phyloP scores from a whole-genome alignment of 2,888 invertebrate genomes.

The Phytoseiulus persimilis region DNA sequence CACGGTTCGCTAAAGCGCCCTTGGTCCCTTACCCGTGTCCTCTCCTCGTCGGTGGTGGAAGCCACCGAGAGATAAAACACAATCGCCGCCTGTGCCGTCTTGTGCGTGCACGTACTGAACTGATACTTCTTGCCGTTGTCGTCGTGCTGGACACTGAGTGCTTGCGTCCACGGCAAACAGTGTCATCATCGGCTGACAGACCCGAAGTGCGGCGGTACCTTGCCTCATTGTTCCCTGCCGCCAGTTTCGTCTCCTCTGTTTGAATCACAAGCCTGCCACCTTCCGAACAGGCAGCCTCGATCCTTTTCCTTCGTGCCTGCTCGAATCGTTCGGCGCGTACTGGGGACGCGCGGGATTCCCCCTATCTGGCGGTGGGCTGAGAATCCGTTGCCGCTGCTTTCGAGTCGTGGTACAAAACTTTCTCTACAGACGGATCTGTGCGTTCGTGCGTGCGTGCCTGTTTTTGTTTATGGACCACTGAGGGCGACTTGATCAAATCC shows the following conservation, averaged over 20 bases:
- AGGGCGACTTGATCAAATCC: not conserved
- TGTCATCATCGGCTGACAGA: not conserved
- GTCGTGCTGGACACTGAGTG: not conserved
- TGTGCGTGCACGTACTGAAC: not conserved
- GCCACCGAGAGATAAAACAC: not conserved
- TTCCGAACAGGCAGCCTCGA: not conserved
- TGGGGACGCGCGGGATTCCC: not conserved
- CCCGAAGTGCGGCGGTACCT: not conserved
- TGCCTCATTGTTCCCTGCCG: not conserved
- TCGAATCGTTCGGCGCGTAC: not conserved
- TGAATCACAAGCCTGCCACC: not conserved
- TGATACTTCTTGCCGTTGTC: not conserved
- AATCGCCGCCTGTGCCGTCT: not conserved
- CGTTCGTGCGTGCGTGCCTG: not conserved
- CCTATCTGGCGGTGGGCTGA: not conserved
- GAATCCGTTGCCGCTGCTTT: not conserved
- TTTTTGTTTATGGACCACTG: not conserved
- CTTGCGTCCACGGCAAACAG: not conserved
- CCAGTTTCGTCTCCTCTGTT: not conserved
- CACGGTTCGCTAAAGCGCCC: not conserved
- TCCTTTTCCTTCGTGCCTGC: not conserved
- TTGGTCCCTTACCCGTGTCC: not conserved
- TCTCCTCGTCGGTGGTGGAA: not conserved
- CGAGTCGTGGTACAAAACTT: not conserved
- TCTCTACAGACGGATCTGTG: not conserved